Conservation (phyloP, 2,113 vertebrate species). For the Nothoprocta perdicaria region DNA sequence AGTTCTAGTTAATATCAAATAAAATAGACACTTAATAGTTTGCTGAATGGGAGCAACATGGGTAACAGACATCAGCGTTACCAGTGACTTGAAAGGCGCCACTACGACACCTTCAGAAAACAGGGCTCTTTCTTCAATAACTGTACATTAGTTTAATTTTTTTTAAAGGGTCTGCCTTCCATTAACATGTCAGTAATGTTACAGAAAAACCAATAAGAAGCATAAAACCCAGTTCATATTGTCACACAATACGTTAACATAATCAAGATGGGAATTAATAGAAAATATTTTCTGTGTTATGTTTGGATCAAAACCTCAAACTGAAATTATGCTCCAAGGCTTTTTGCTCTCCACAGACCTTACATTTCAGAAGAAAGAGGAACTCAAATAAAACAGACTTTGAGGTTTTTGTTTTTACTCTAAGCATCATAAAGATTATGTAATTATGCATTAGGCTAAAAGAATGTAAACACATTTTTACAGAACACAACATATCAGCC, state of each 20-base stretch:
- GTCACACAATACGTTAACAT: background rate
- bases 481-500: background rate
- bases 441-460: no score
- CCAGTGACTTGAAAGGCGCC: background rate
- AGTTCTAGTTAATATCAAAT: background rate
- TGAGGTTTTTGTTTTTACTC: background rate
- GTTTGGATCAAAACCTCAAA: background rate
- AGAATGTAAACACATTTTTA: background rate
- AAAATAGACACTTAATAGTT: background rate
- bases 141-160: no score
- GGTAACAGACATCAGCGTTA: background rate
- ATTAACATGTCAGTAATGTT: background rate
- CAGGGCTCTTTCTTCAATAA: background rate
- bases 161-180: background rate
- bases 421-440: background rate
- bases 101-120: background rate
- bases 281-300: background rate
- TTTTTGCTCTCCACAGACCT: background rate
- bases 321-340: background rate
- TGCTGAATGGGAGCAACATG: accelerated
- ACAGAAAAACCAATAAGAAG: background rate
- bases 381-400: background rate
- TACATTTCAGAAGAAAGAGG: background rate
- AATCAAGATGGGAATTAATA: background rate
- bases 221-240: background rate